These are phyloP conservation scores for Plemyria rubiginata DNA, from an alignment of 2,888 invertebrate genomes.

Conservation along the genomic window DNA sequence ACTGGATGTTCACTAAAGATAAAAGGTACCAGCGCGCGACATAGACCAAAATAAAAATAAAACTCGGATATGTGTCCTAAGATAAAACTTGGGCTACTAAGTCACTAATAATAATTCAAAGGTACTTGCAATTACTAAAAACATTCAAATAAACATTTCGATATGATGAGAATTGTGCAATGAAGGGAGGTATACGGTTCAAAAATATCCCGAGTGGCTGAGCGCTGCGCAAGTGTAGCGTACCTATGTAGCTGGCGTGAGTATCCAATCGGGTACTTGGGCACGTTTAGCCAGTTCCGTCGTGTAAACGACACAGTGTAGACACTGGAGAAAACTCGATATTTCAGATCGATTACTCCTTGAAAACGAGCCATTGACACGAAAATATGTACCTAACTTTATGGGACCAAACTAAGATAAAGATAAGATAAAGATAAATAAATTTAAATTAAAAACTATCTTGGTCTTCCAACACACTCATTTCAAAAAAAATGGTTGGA, in stretches of 20 bases:
- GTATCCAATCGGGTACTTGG: slow-evolving; percentile 61
- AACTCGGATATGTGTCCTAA: no score
- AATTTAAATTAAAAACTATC: no score
- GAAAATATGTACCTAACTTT: slow-evolving; percentile 47
- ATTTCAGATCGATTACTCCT: slow-evolving; percentile 74
- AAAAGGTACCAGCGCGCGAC: no score
- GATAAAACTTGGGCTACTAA: no score
- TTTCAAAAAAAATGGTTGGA: no score
- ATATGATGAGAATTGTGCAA: slow-evolving; percentile 54
- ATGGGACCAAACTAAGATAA: slow-evolving; percentile 19
- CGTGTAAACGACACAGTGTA: slow-evolving; percentile 61
- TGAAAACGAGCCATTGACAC: slow-evolving; percentile 69
- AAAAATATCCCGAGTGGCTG: slow-evolving; percentile 56
- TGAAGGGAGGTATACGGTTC: slow-evolving; percentile 58
- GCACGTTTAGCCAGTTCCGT: slow-evolving; percentile 70
- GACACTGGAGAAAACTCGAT: slow-evolving; percentile 75
- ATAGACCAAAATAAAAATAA: no score
- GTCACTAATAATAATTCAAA: no score
- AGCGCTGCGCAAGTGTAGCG: slow-evolving; percentile 33
- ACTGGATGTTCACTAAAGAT: no score
- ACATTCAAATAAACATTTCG: background rate
- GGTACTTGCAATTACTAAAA: background rate
- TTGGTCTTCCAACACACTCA: no score
- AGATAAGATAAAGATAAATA: no score
- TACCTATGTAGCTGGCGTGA: slow-evolving; percentile 34